phyloP scores from a whole-genome alignment of 2,888 invertebrate species.

The Pycnomerus fuliginosus region DNA sequence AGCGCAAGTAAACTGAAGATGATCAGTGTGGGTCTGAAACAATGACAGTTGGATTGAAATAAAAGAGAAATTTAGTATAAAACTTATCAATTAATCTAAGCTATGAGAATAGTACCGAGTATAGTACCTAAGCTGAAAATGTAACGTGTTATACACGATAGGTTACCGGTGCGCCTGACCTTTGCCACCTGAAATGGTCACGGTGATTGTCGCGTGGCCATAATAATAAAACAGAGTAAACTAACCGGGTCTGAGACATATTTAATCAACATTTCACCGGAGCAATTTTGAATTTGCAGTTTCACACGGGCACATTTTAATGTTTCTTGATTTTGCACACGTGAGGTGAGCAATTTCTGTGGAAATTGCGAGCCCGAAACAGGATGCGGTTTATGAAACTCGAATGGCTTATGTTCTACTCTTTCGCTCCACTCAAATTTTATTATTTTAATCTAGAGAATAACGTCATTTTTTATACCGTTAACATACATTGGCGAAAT shows the following conservation, averaged over 20 bases:
- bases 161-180: constrained; percentile 19
- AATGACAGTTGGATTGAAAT: not conserved
- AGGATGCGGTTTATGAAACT: no score
- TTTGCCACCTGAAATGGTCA: constrained; percentile 20
- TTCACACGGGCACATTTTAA: constrained; percentile 4
- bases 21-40: constrained; percentile 84
- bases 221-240: constrained; percentile 13
- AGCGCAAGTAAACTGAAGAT: constrained; percentile 89
- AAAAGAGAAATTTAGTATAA: not conserved
- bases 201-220: constrained; percentile 19
- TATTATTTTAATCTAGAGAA: no score
- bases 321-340: no score
- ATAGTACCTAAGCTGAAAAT: no score
- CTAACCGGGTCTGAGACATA: constrained; percentile 16
- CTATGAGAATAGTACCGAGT: not conserved
- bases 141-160: constrained; percentile 16
- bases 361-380: no score
- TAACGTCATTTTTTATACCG: no score
- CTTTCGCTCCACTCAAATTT: no score
- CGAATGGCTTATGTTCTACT: no score
- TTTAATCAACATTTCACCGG: constrained; percentile 8
- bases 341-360: no score
- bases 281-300: constrained; percentile 1
- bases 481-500: no score
- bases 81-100: constrained; percentile 8